phyloP scores from a whole-genome alignment of 2,888 invertebrate genomes.

The Blastobasis adustella region DNA sequence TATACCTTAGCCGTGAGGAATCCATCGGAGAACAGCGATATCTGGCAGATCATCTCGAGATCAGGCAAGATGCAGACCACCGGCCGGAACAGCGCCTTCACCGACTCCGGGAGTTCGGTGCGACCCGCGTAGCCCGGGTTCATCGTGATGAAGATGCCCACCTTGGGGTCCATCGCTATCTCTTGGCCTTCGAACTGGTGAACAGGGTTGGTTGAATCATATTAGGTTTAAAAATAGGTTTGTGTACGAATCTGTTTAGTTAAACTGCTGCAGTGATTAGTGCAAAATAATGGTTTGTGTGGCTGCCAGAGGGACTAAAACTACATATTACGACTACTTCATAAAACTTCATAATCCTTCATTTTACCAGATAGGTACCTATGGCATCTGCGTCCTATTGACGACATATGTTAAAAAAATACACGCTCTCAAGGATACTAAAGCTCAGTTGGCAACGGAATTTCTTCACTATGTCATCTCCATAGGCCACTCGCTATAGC shows the following conservation, averaged over 20 bases:
- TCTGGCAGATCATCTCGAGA: constrained; percentile 92
- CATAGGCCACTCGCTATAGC: no score
- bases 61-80: constrained; percentile 95
- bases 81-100: constrained; percentile 93
- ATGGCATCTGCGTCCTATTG: no score
- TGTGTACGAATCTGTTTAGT: neutral
- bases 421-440: no score
- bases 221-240: neutral
- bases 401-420: no score
- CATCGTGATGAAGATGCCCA: constrained; percentile 96
- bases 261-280: neutral
- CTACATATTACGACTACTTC: no score
- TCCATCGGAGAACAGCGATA: constrained; percentile 94
- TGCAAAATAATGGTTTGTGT: no score
- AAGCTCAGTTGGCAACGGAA: no score
- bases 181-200: constrained; percentile 87
- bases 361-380: no score
- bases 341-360: no score
- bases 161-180: constrained; percentile 87
- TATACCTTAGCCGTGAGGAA: constrained; percentile 89
- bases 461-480: no score
- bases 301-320: no score
- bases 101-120: constrained; percentile 93
- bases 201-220: neutral
- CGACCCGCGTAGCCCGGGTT: constrained; percentile 95